Conservation (phyloP, 2,888 invertebrate species). For the Malthinus seriepunctatus region DNA sequence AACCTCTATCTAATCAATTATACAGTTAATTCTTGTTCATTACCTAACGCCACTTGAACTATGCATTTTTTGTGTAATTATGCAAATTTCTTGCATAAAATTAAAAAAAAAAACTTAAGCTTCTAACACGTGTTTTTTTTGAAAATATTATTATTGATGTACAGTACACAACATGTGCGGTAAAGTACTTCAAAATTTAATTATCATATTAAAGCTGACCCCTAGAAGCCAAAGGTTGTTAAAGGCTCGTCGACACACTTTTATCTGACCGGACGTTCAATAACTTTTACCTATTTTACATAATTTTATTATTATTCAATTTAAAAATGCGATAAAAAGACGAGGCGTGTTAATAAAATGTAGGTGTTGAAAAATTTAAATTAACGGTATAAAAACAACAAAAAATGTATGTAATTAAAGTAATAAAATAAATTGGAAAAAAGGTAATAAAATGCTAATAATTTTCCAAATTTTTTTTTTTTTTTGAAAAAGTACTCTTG, state of each 20-base stretch:
- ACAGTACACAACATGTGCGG: too few relatives aligned
- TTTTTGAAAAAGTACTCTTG: too few relatives aligned
- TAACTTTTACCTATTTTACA: constrained; percentile 30
- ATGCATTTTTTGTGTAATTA: too few relatives aligned
- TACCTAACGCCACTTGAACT: too few relatives aligned
- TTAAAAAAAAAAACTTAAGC: too few relatives aligned
- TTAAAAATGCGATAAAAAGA: constrained; percentile 7
- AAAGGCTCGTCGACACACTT: constrained; percentile 29
- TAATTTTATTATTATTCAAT: constrained; percentile 27
- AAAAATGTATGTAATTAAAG: background rate
- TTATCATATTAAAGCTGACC: constrained; percentile 29
- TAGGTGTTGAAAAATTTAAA: constrained; percentile 9
- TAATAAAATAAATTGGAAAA: background rate
- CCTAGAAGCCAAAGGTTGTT: constrained; percentile 30
- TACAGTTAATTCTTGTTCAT: too few relatives aligned
- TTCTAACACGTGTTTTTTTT: too few relatives aligned
- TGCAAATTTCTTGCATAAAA: too few relatives aligned
- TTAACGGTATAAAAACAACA: background rate
- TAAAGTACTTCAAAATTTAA: background rate
- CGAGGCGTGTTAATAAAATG: constrained; percentile 9
- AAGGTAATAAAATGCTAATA: too few relatives aligned
- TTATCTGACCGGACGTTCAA: constrained; percentile 18
- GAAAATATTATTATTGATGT: too few relatives aligned
- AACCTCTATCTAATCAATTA: too few relatives aligned
- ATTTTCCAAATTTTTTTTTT: too few relatives aligned